Base-by-base conservation (phyloP, 2,797 vertebrate species). In the Pseudomugil gertrudae region DNA sequence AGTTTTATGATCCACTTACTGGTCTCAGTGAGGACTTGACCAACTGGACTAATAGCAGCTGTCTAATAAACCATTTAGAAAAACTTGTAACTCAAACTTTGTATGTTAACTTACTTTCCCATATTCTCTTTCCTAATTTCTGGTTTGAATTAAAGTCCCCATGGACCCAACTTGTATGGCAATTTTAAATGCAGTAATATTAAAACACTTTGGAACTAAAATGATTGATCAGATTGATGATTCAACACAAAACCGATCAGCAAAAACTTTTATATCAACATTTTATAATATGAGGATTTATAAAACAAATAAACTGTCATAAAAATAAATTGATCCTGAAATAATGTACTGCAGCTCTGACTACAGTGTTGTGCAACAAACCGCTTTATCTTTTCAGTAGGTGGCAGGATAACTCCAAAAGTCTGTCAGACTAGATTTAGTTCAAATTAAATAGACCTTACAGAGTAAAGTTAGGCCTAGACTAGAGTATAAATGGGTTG, bases 321-420 rank as follows among this genome's bases (percentile, higher is more conserved):
- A 15, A 38, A 38, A 38, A 15, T 38, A 10, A 13, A 38, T 17
- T 38, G 36, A 38, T 38, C 11, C 17, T 15, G 13, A 15, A 38
- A 38, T 38, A 15, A 15, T 38, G 36, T 17, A n/a, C 19, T 43
- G 7, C 19, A 43, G 17, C 40, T 43, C 38, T 17, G 1, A 38
- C 17, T 40, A 7, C 5, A 17, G 38, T 6, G 19, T 6, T 43
- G 19, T 43, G 40, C 40, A 43, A n/a, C 17, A 43, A 19, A n/a
- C 4, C 17, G n/a, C 35, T 53, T 7, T 26, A 47, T 69, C 17
- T 63, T 17, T 60, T 66, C 91, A 90, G 74, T 59, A 91, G 88
- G 82, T 81, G 89, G 90, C 91, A 87, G 84, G 4, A 82, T 72
- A 78, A 53, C 54, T 63, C 69, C 27, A 38, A 33, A 40, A 65